These are phyloP conservation scores for Peromyscus maniculatus DNA, from an alignment of 2,113 vertebrate genomes.

Conservation along the genomic window DNA sequence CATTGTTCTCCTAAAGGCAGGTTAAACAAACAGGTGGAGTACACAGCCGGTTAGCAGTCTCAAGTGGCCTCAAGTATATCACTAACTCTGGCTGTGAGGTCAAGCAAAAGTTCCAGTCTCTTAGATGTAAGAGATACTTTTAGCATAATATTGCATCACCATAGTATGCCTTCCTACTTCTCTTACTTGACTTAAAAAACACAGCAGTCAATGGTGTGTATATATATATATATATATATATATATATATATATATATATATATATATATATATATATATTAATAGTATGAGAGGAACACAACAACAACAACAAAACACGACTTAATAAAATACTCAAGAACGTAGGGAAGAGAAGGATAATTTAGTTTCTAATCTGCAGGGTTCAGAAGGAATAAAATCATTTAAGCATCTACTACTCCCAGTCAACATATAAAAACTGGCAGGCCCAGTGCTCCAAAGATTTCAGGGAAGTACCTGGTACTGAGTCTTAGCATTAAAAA, in stretches of 20 bases:
- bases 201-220: not conserved
- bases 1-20: not conserved
- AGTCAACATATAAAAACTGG: not conserved
- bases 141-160: not conserved
- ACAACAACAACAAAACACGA: not conserved
- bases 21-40: not conserved
- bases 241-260: not conserved
- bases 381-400: not conserved
- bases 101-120: not conserved
- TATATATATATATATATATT: not conserved
- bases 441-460: not conserved
- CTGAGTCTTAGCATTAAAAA: not conserved
- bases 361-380: not conserved
- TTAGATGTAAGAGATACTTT: not conserved
- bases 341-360: not conserved
- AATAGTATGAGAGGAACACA: not conserved
- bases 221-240: not conserved
- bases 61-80: not conserved
- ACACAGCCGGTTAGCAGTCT: not conserved
- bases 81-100: not conserved
- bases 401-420: not conserved
- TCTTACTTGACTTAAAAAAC: not conserved
- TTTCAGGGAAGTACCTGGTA: not conserved
- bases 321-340: not conserved
- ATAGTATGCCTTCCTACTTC: not conserved